Evolutionary conservation across 2,113 vertebrate species (phyloP).

Genomic region (Willisornis vidua): DNA sequence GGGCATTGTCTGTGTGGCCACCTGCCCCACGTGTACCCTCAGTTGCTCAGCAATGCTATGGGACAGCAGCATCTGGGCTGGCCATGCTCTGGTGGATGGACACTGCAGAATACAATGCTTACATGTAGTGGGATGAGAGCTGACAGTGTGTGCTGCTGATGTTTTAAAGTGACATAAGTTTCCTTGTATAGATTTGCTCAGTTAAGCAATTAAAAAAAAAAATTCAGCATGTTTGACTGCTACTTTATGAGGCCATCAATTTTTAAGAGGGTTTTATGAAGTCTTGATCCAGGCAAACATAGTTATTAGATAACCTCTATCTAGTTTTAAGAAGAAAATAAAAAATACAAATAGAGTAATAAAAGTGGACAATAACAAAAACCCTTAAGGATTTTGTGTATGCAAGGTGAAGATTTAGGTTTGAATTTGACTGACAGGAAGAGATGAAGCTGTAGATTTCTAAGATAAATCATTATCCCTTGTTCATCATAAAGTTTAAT

Average conservation of each 20-base stretch:
- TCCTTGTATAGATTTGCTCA: neutral
- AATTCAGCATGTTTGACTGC: neutral
- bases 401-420: neutral
- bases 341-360: neutral
- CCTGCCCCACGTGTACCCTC: accelerated
- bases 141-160: accelerated
- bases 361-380: neutral
- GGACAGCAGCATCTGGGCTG: accelerated
- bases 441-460: neutral
- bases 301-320: neutral
- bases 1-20: neutral
- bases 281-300: neutral
- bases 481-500: neutral
- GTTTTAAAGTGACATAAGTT: neutral
- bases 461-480: neutral
- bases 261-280: conserved; percentile 16
- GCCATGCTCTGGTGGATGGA: neutral
- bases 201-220: neutral
- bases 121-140: accelerated
- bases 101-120: neutral
- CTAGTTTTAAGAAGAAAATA: neutral
- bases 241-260: neutral
- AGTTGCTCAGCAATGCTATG: accelerated
- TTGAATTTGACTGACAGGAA: neutral
- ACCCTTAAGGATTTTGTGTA: neutral